Base-by-base conservation (phyloP, 2,113 vertebrate species). In the Microcebus jonahi region DNA sequence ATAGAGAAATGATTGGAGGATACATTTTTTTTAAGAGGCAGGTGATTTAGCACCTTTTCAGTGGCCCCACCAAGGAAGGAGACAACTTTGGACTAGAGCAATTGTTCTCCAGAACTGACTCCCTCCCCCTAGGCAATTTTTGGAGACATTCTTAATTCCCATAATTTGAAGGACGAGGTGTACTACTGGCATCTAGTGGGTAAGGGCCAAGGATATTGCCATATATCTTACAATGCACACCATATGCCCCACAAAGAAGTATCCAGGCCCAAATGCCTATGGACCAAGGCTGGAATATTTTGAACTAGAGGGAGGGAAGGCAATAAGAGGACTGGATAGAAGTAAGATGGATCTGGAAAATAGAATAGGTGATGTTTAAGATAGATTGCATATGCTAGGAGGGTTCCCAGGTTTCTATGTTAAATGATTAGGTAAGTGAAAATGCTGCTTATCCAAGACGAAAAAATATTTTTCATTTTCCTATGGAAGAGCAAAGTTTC, bases 91-190 rank as follows among this genome's bases (percentile, higher is more conserved):
- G 13, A 36, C 3, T 13, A 18, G 14, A 68, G 21, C 2, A 34
- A 27, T 34, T 9, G 3, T 45, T 82, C 21, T 31, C 17, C 13
- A 71, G 17, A 50, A 2, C 6, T 17, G 25, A 48, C n/a, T 67
- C 2, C 3, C 18, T 18, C 5, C 34, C 15, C 39, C 50, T 7
- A 34, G 25, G 15, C 2, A 65, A 84, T 36, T 67, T 67, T 34
- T 20, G 9, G 36, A 76, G 13, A 34, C 6, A 57, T 82, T 70
- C 48, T 84, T 53, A 45, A 36, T 63, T 65, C 63, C 55, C 5
- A 5, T 29, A 27, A 8, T 10, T 3, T 48, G n/a, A 45, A 27
- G 11, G 1, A 3, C 12, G 12, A 36, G 7, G 0, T 17, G 1
- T 39, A 0, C 3, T 57, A 10, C 14, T 36, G 14, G 6, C 36